Evolutionary conservation across 2,888 invertebrate genomes (phyloP), one percentile per base, ranked within the genome.

Genomic region (Apomyelois bistriatella): DNA sequence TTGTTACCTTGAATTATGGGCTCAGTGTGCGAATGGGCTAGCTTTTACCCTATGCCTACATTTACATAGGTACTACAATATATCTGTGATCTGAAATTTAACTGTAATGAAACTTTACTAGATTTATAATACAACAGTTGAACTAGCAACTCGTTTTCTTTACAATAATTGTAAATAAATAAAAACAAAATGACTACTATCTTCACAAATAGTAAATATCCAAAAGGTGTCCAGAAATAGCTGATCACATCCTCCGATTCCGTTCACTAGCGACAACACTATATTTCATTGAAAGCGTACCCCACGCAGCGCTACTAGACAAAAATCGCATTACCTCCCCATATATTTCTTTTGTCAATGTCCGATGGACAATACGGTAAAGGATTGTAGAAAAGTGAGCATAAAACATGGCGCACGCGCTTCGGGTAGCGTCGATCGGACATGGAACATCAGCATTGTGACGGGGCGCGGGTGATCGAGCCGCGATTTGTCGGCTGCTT

Each of bases 1-100:
- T 85, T 86, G 87, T 86, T 83, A 76, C 77, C 68, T 72, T 87
- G 84, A 89, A 77, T 85, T 88, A 90, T 88, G 75, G 77, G 68
- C 65, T 62, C 64, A 62, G 65, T 61, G 59, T 69, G 71, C 68
- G 69, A 79, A 79, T 79, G n/a, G n/a, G n/a, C n/a, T n/a, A 71
- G 65, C 86, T 79, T 78, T 79, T 73, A 63, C 65, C 64, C 64
- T 68, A 62, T 62, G 64, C 53, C 53, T 52, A 53, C 53, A 42
- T 41, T 37, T 37, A 28, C 38, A 8, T 10, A 9, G 32, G 9
- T 10, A 9, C 16, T 40, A 37, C 37, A n/a, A 37, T 9, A 3
- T 40, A 15, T 40, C 16, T 40, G 15, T 38, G 13, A 38, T 13
- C 12, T 13, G 37, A 38, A 38, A 13, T 13, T 38, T 3, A 36